phyloP scores from a whole-genome alignment of 2,888 invertebrate genomes.

The Entomobrya multifasciata region DNA sequence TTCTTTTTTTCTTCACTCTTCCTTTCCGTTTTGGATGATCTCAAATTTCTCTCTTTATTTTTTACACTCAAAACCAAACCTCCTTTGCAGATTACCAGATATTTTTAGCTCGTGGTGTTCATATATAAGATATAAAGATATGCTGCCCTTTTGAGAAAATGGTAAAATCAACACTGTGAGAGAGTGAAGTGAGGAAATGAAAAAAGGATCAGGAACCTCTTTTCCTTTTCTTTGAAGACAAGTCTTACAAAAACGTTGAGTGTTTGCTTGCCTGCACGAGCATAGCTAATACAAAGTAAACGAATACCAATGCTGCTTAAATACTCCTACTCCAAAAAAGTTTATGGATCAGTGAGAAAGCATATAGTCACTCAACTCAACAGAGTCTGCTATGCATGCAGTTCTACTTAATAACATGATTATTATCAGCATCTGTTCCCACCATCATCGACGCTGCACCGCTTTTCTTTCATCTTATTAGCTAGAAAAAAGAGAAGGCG shows the following conservation, averaged over 20 bases:
- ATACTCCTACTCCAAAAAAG: not conserved
- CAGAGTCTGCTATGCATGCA: constrained; percentile 18
- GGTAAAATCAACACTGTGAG: not conserved
- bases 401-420: constrained; percentile 67
- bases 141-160: constrained; percentile 45
- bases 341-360: constrained; percentile 63
- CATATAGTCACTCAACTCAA: not conserved
- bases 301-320: constrained; percentile 13
- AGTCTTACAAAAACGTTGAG: not conserved
- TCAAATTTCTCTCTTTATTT: not conserved
- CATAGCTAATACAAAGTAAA: constrained; percentile 33
- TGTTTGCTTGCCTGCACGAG: constrained; percentile 32
- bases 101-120: constrained; percentile 43
- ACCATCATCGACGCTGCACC: constrained; percentile 45
- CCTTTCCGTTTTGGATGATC: not conserved
- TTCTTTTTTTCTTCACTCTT: not conserved
- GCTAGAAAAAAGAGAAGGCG: constrained; percentile 14
- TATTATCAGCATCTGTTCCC: constrained; percentile 73
- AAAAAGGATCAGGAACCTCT: constrained; percentile 45
- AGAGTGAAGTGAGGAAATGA: constrained; percentile 32
- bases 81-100: constrained; percentile 27
- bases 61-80: too few species aligned
- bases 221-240: constrained; percentile 32
- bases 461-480: constrained; percentile 40
- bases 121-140: not conserved